Evolutionary conservation across 2,888 invertebrate genomes (phyloP), one percentile per base, ranked within the genome.

Genomic region (Lamellibrachia columna): DNA sequence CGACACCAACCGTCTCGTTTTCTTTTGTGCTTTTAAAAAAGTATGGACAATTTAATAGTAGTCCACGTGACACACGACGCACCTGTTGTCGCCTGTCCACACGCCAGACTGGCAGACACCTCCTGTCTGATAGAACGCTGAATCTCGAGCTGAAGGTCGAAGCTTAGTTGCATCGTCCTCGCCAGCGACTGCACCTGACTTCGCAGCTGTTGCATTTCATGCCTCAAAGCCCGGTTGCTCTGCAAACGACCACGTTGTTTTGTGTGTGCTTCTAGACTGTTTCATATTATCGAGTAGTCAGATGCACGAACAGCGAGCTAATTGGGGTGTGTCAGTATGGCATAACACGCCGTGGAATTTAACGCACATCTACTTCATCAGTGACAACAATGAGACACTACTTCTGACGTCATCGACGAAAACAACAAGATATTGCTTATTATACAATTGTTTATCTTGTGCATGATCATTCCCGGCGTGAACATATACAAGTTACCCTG

Each of bases 81-180:
- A 75, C 75, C 75, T 75, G 75, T 22, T 75, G 75, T 75, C 75
- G n/a, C 75, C 22, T 75, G 22, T 22, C 75, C 60, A 8, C 94
- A n/a, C 75, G 22, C 75, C 15, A 75, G 75, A 75, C 22, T 94
- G 52, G 96, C 96, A 90, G 96, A 95, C n/a, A 96, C 96, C 94
- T 96, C 96, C 94, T 96, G 96, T 93, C 96, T 94, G 90, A 96
- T 95, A 4, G 96, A 94, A 90, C 96, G 93, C 94, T 96, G 96
- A 11, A 96, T 96, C 93, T 96, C 96, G 93, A 96, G 93, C 93
- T 96, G 96, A 52, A 96, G 94, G 92, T 96, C 96, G 93, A 96
- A 95, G 93, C 95, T 95, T 75, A 96, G 93, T 91, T 95, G 95
- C 94, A 96, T 94, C 96, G 96, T 96, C 92, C 95, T 95, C 94